Evolutionary conservation across 2,797 vertebrate species (phyloP).

Genomic region (Hylomyscus alleni): DNA sequence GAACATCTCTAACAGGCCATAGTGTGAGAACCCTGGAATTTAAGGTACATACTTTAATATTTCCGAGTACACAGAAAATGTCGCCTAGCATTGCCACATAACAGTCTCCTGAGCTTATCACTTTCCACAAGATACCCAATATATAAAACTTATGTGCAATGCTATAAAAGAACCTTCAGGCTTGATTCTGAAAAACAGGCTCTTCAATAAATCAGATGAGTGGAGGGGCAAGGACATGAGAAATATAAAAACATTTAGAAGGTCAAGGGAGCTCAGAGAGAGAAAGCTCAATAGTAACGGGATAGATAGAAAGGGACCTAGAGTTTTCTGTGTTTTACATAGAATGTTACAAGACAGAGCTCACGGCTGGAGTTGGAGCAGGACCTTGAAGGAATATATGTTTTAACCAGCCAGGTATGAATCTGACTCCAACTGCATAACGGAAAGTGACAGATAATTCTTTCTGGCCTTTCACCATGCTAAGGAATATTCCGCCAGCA

Average conservation of each 20-base stretch:
- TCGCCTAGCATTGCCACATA: slow-evolving; percentile 48
- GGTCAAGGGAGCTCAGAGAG: slow-evolving; percentile 78
- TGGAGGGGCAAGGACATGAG: slow-evolving; percentile 78
- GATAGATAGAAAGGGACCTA: slow-evolving; percentile 65
- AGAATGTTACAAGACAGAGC: slow-evolving; percentile 66
- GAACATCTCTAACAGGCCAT: neutral
- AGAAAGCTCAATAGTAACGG: slow-evolving; percentile 75
- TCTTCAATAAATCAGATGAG: slow-evolving; percentile 85
- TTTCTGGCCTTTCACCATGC: neutral
- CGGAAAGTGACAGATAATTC: neutral
- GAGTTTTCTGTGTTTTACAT: slow-evolving; percentile 71
- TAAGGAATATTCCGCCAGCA: neutral
- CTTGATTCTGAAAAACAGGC: slow-evolving; percentile 62
- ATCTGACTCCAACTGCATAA: neutral
- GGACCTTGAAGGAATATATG: neutral
- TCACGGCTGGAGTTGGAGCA: slow-evolving; percentile 17
- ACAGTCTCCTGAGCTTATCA: slow-evolving; percentile 74
- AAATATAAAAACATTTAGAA: slow-evolving; percentile 72
- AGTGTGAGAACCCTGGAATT: slow-evolving; percentile 62
- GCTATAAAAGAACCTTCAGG: slow-evolving; percentile 76
- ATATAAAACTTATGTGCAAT: slow-evolving; percentile 64
- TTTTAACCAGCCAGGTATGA: slow-evolving; percentile 36
- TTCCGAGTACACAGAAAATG: slow-evolving; percentile 63
- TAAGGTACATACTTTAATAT: slow-evolving; percentile 59
- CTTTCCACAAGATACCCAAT: slow-evolving; percentile 49